phyloP scores from a whole-genome alignment of 2,888 invertebrate genomes.

The Brachycybe producta region DNA sequence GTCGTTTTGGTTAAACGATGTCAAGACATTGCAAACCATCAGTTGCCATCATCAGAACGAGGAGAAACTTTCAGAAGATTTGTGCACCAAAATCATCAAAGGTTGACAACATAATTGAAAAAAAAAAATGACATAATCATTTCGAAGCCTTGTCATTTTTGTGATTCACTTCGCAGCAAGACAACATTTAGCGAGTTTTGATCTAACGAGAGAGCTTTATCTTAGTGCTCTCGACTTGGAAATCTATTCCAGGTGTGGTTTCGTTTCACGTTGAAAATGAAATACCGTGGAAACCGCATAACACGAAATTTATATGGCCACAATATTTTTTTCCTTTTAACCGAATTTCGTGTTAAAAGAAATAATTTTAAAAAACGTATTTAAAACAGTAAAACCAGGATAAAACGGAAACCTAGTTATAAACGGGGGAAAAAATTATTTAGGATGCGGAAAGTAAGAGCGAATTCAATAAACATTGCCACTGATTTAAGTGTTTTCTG shows the following conservation, averaged over 20 bases:
- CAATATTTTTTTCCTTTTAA: background rate
- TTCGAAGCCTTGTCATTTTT: background rate
- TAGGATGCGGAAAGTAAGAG: too few species aligned
- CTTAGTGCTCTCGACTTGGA: slow-evolving; percentile 68
- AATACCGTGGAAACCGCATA: too few species aligned
- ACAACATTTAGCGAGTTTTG: slow-evolving; percentile 62
- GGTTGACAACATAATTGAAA: slow-evolving; percentile 25
- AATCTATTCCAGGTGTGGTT: slow-evolving; percentile 51
- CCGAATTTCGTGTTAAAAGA: background rate
- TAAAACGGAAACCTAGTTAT: too few species aligned
- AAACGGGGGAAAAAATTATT: too few species aligned
- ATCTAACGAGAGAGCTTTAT: slow-evolving; percentile 69
- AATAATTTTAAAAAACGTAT: slow-evolving; percentile 7
- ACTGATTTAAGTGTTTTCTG: too few species aligned
- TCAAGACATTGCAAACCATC: slow-evolving; percentile 44
- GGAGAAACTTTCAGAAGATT: slow-evolving; percentile 52
- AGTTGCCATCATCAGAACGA: slow-evolving; percentile 62
- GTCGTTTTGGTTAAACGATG: slow-evolving; percentile 62
- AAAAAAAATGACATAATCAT: background rate
- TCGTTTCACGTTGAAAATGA: too few species aligned
- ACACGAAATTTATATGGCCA: too few species aligned
- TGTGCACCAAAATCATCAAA: slow-evolving; percentile 48
- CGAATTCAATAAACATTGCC: too few species aligned
- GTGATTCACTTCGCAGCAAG: slow-evolving; percentile 36
- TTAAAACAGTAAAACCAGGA: too few species aligned